Evolutionary conservation across 2,888 invertebrate species (phyloP).

Genomic region (Aphidoletes aphidimyza): DNA sequence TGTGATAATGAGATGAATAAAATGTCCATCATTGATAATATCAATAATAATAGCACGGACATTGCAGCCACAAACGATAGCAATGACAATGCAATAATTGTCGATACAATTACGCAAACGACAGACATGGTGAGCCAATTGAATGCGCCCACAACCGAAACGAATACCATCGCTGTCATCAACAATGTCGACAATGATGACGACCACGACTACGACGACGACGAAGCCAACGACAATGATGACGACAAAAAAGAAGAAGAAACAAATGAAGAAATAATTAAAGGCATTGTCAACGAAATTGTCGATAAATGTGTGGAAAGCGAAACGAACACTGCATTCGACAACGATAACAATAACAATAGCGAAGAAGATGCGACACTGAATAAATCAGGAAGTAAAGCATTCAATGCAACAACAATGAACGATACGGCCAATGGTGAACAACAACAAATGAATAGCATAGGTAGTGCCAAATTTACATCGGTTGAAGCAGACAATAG

Average conservation of each 20-base stretch:
- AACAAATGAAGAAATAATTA: slow-evolving; percentile 57
- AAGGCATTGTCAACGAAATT: slow-evolving; percentile 58
- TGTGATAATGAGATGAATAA: slow-evolving; percentile 42
- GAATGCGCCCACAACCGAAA: not conserved
- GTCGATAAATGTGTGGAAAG: slow-evolving; percentile 58
- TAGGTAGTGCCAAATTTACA: not conserved
- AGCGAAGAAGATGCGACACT: slow-evolving; percentile 58
- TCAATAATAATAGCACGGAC: slow-evolving; percentile 57
- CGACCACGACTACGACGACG: slow-evolving; percentile 68
- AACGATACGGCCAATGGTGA: not conserved
- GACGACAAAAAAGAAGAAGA: slow-evolving; percentile 45
- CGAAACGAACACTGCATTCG: slow-evolving; percentile 58
- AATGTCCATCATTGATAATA: slow-evolving; percentile 56
- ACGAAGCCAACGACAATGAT: slow-evolving; percentile 62
- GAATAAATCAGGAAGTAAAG: slow-evolving; percentile 54
- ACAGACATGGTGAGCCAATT: not conserved
- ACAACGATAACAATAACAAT: slow-evolving; percentile 59
- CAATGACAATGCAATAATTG: slow-evolving; percentile 42
- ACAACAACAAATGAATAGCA: not conserved
- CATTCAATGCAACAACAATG: not conserved
- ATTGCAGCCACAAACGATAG: not conserved
- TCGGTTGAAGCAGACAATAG: not conserved
- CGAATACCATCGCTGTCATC: slow-evolving; percentile 66
- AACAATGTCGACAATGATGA: too few species aligned
- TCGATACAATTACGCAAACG: not conserved